phyloP scores from a whole-genome alignment of 92 coral and sea anemone species.

The Palythoa heliodiscus region DNA sequence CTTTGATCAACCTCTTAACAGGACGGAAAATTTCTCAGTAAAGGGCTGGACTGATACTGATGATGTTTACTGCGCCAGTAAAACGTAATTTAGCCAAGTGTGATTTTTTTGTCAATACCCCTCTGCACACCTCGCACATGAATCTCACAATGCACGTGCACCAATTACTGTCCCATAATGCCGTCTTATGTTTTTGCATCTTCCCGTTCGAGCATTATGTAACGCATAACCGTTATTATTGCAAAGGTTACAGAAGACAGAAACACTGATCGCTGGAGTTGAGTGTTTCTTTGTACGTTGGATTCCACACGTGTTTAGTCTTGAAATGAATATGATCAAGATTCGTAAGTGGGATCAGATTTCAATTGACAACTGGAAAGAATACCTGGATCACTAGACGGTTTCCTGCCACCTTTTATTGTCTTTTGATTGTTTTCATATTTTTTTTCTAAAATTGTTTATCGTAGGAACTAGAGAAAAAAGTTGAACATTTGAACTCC shows the following conservation, averaged over 20 bases:
- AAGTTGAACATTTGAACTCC: slow-evolving; percentile 22
- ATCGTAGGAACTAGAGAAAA: slow-evolving; percentile 20
- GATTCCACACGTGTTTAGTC: no score
- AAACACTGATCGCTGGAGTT: no score
- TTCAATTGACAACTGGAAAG: no score
- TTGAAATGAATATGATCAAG: no score
- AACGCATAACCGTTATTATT: not conserved
- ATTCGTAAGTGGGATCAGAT: no score
- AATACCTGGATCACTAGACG: no score
- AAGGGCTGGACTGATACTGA: not conserved
- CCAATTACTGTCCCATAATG: not conserved
- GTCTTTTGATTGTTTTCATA: not conserved
- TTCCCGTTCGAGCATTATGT: not conserved
- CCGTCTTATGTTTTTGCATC: not conserved
- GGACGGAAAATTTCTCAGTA: not conserved
- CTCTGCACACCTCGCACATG: not conserved
- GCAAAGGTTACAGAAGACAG: not conserved
- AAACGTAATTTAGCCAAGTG: not conserved
- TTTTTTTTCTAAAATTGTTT: not conserved
- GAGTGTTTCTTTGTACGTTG: no score
- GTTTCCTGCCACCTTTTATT: not conserved
- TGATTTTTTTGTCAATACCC: not conserved
- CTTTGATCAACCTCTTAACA: not conserved
- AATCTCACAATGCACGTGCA: not conserved
- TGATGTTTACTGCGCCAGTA: not conserved